Evolutionary conservation across 2,113 vertebrate species (phyloP).

Genomic region (Nesogale talazaci): DNA sequence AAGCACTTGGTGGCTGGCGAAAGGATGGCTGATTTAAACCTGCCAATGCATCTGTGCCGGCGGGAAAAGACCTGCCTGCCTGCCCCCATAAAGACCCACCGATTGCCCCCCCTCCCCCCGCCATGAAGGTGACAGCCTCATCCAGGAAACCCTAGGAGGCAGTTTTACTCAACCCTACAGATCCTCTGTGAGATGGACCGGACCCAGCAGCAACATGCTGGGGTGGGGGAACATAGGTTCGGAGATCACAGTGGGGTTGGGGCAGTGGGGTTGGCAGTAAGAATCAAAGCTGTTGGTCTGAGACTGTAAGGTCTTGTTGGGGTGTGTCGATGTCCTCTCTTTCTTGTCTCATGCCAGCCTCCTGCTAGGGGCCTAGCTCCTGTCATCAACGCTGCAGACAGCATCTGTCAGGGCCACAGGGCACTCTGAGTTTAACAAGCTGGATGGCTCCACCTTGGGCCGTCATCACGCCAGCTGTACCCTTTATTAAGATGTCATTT

Average conservation of each 20-base stretch:
- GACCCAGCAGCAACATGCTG: background rate
- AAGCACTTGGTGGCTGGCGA: background rate
- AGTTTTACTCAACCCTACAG: background rate
- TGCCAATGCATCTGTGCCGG: background rate
- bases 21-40: background rate
- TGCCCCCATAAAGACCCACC: background rate
- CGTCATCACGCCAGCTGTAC: too few relatives aligned
- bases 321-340: background rate
- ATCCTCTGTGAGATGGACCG: background rate
- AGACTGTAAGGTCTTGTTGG: fast-evolving
- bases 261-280: too few relatives aligned
- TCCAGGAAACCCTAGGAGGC: background rate
- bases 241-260: too few relatives aligned
- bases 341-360: background rate
- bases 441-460: background rate
- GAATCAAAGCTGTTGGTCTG: background rate
- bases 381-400: background rate
- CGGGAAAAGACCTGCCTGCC: background rate
- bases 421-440: background rate
- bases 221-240: background rate
- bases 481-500: too few relatives aligned
- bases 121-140: background rate
- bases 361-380: too few relatives aligned
- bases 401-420: background rate
- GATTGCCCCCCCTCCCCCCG: too few relatives aligned